phyloP scores from a whole-genome alignment of 92 coral and sea anemone genomes.

The Heteractis magnifica region DNA sequence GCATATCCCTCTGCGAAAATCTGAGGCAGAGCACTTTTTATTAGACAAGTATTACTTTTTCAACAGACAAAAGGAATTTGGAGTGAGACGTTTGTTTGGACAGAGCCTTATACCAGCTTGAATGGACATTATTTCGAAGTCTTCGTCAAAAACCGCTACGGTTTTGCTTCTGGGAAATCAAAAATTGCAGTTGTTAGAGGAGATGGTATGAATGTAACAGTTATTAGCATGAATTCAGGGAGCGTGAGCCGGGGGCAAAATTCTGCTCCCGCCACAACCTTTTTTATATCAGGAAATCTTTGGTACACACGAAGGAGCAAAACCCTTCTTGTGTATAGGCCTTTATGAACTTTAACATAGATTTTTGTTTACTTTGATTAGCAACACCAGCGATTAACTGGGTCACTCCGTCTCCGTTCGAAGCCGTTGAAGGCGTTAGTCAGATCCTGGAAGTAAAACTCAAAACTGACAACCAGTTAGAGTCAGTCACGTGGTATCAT shows the following conservation, averaged over 20 bases:
- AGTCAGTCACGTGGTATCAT: slow-evolving; percentile 71
- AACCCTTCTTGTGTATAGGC: no score
- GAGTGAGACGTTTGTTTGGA: slow-evolving; percentile 38
- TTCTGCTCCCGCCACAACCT: no score
- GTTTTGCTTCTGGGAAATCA: slow-evolving; percentile 61
- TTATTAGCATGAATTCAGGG: neutral
- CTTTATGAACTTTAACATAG: neutral
- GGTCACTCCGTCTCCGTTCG: slow-evolving; percentile 86
- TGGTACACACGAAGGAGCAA: no score
- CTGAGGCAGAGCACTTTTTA: no score
- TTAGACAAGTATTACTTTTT: neutral
- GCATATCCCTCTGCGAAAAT: no score
- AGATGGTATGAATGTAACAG: slow-evolving; percentile 11
- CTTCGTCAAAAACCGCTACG: slow-evolving; percentile 71
- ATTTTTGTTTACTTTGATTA: slow-evolving; percentile 22
- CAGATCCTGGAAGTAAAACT: slow-evolving; percentile 71
- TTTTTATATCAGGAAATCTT: no score
- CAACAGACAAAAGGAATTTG: slow-evolving; percentile 29
- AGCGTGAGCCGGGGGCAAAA: no score
- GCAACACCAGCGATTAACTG: slow-evolving; percentile 74
- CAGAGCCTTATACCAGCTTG: slow-evolving; percentile 9
- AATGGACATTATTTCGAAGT: slow-evolving; percentile 58
- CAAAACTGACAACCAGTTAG: slow-evolving; percentile 56
- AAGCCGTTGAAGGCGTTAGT: slow-evolving; percentile 78
- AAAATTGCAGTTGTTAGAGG: slow-evolving; percentile 41